Evolutionary conservation across 2,888 invertebrate species (phyloP).

Genomic region (Smittia sp.): DNA sequence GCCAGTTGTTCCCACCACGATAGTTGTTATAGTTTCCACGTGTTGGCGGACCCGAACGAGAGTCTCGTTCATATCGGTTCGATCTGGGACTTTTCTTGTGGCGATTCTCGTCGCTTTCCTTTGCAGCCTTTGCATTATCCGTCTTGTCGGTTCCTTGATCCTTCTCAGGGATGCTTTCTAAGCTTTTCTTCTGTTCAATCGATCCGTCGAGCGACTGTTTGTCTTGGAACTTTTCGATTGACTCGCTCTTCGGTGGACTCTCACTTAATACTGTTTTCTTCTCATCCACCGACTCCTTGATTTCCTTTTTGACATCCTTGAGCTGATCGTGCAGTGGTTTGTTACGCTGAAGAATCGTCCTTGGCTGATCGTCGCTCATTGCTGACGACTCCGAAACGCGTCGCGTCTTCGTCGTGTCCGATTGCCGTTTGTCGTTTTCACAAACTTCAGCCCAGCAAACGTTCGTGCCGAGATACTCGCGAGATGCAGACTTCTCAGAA

Average conservation of each 20-base stretch:
- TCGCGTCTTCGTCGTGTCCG: neutral
- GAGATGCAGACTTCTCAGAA: conserved; percentile 43
- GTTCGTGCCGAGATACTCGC: conserved; percentile 42
- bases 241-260: conserved; percentile 25
- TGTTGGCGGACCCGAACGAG: conserved; percentile 43
- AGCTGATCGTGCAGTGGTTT: conserved; percentile 33
- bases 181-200: conserved; percentile 29
- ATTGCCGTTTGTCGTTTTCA: conserved; percentile 31
- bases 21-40: conserved; percentile 56
- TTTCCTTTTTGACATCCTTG: conserved; percentile 43
- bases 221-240: conserved; percentile 2
- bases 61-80: conserved; percentile 16
- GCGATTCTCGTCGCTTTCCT: conserved; percentile 24
- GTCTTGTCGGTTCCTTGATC: conserved; percentile 8
- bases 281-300: conserved; percentile 39
- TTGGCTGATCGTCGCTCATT: conserved; percentile 49
- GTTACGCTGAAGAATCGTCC: conserved; percentile 52
- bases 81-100: conserved; percentile 15
- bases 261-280: conserved; percentile 41
- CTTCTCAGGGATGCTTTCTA: conserved; percentile 38
- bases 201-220: neutral
- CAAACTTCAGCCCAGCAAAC: conserved; percentile 41
- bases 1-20: conserved; percentile 54
- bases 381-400: conserved; percentile 39
- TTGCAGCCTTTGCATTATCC: conserved; percentile 3